A percentile compares a stretch with the other conserved stretches of the same genome.
phyloP scores from a whole-genome alignment of 2,113 vertebrate genomes.

The Callochromis pleurospilus region DNA sequence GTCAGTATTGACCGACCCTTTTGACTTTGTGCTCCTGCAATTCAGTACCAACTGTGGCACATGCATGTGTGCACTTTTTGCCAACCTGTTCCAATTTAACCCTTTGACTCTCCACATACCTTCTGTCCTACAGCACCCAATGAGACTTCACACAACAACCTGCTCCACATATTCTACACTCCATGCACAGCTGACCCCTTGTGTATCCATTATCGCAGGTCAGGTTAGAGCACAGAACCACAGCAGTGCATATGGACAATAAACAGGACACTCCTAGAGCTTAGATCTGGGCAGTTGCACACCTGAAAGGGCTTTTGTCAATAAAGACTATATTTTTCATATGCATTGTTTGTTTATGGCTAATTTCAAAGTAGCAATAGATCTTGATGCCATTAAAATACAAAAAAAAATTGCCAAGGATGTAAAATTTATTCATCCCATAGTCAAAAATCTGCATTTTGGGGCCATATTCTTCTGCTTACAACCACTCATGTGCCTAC shows the following conservation, averaged over 20 bases:
- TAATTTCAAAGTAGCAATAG: constrained; percentile 17
- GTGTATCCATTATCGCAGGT: constrained; percentile 25
- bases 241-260: background rate
- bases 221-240: background rate
- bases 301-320: background rate
- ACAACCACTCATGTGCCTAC: background rate
- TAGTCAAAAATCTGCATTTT: background rate
- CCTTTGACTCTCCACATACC: constrained; percentile 54
- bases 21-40: constrained; percentile 3
- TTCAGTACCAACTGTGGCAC: background rate
- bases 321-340: background rate
- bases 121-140: background rate
- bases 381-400: background rate
- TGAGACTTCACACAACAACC: constrained; percentile 18
- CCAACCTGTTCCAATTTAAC: constrained; percentile 56
- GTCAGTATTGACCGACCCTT: background rate
- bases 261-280: background rate
- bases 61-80: background rate
- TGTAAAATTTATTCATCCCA: background rate
- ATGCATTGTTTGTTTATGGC: background rate
- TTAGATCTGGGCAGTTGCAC: constrained; percentile 2
- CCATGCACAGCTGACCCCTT: constrained; percentile 38
- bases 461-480: background rate
- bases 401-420: accelerated
- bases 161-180: constrained; percentile 40